Evolutionary conservation across 1,140 invertebrate genomes (phyloP).

Genomic region (Leptinotarsa undecemlineata): DNA sequence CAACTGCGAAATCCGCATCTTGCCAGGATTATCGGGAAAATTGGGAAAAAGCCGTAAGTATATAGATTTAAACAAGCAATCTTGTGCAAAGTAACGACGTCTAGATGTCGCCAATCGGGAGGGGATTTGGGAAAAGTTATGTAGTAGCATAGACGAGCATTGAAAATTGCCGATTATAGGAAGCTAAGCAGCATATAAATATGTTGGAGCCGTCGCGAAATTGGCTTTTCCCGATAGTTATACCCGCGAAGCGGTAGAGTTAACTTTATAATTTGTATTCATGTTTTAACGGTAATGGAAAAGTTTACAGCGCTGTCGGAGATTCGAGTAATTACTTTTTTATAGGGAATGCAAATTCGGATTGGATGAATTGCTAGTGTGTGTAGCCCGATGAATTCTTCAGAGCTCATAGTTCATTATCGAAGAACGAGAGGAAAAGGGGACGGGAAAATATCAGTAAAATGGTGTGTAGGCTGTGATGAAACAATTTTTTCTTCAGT

Average conservation of each 20-base stretch:
- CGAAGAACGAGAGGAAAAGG: too few species aligned
- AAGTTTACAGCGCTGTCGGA: neutral
- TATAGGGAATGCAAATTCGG: neutral
- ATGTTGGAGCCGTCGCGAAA: constrained; percentile 41
- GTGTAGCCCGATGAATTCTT: neutral
- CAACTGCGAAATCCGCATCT: too few species aligned
- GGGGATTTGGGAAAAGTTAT: constrained; percentile 46
- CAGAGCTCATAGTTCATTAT: too few species aligned
- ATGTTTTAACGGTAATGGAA: constrained; percentile 15
- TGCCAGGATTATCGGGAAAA: constrained; percentile 31
- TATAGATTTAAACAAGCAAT: constrained; percentile 47
- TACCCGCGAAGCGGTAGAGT: neutral
- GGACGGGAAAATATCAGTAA: too few species aligned
- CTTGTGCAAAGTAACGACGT: constrained; percentile 48
- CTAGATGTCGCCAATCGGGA: constrained; percentile 49
- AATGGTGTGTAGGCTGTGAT: too few species aligned
- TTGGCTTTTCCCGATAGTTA: constrained; percentile 31
- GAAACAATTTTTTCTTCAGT: too few species aligned
- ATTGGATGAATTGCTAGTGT: neutral
- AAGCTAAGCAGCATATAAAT: constrained; percentile 47
- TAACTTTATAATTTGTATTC: constrained; percentile 24
- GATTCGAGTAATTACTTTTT: constrained; percentile 11
- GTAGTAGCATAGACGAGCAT: constrained; percentile 46
- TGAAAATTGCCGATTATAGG: constrained; percentile 52
- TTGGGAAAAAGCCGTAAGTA: constrained; percentile 43